Evolutionary conservation across 2,888 invertebrate genomes (phyloP), one percentile per base, ranked within the genome.

Genomic region (Coleophora flavipennella): DNA sequence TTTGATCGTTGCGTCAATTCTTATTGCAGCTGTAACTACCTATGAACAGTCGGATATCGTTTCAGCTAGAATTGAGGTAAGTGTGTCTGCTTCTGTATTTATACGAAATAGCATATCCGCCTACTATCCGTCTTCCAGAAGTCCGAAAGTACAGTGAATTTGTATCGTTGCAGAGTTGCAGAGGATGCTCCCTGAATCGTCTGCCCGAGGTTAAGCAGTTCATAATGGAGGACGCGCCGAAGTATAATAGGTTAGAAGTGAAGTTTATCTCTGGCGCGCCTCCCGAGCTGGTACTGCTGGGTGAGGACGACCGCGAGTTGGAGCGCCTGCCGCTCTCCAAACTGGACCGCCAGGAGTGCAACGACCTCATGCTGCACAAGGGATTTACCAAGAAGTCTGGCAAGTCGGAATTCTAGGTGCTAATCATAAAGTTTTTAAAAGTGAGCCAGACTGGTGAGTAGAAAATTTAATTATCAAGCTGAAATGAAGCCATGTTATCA

Each of bases 181-280:
- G 88, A 52, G 90, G 91, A 34, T 91, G 91, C 59, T 86, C 87
- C 2, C 62, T 92, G 40, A 91, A 91, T 55, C 80, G 90, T 40
- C 73, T 91, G 31, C 86, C 88, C 0, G 89, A 91, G 56, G 88
- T 91, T 7, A 90, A 89, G 59, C 66, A 77, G 40, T 92, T 91
- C 55, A 86, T 91, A 12, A 88, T 88, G 67, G 85, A 90, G 39
- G 92, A 92, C 57, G 74, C 91, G n/a, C 90, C 90, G 1, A 68
- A 74, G 29, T 91, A 90, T 51, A 80, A 86, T 1, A 68, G 83
- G 31, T 70, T 90, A 28, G 87, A 88, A 48, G 91, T 91, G 51
- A 88, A 88, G 53, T 89, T 88, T 54, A 91, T 91, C 47, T 84
- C 76, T 12, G 91, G 91, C 14, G 90, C 90, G 8, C 67, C 78